Base-by-base conservation (phyloP, 1,140 invertebrate species). In the Brachionus sp. region DNA sequence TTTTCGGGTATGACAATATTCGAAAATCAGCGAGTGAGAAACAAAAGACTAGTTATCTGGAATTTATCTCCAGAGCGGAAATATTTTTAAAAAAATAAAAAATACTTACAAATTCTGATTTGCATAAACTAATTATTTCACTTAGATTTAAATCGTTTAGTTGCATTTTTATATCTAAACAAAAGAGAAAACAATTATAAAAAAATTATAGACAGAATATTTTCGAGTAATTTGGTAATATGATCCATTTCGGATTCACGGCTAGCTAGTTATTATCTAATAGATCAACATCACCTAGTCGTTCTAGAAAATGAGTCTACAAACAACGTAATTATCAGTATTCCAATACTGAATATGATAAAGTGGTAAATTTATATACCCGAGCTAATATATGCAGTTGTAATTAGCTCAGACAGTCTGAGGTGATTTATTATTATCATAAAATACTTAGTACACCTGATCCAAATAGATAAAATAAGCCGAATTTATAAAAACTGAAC, bases 21-120 rank as follows among this genome's bases (percentile, higher is more conserved):
- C 44, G 44, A 46, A 46, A 46, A 12, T 46, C 29, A 29, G 44
- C 44, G 44, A 46, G 44, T 46, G 29, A 29, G 29, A 29, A 29
- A 29, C 29, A 46, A n/a, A 46, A 46, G 5, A 46, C 10, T 2
- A n/a, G 23, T 73, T 7, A 4, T 42, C 33, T 39, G 33, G 37
- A 73, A 73, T 73, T 73, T 73, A 73, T 73, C 68, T 73, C 37
- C 37, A 73, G 37, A 73, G 42, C 68, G 68, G 68, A 73, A 73
- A 73, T 73, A 73, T 44, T 70, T 70, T 1, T 46, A 13, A 46
- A 44, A 46, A 25, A 46, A n/a, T n/a, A n/a, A 16, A 29, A 75
- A 13, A 75, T 75, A 75, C 70, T 75, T 75, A 75, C 70, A 75
- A 75, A n/a, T 46, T 75, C 39, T 75, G 70, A 75, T 75, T 75